Evolutionary conservation across 1,140 invertebrate genomes (phyloP).

Genomic region (Calliopsis andreniformis): DNA sequence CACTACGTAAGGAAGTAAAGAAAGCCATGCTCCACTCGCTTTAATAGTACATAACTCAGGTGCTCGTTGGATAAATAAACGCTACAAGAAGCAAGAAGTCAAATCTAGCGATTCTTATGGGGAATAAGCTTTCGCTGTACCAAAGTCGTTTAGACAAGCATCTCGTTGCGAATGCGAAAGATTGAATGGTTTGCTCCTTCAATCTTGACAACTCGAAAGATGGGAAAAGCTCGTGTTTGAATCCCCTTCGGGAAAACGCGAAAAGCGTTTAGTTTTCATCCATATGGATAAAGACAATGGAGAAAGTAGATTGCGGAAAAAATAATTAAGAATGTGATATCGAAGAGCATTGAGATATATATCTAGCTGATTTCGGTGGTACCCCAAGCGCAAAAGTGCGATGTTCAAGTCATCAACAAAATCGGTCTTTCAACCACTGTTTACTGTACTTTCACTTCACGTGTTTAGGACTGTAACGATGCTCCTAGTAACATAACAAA

Average conservation of each 20-base stretch:
- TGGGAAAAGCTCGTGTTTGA: not conserved
- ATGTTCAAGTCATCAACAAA: constrained; percentile 8
- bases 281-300: not conserved
- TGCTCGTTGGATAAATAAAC: not conserved
- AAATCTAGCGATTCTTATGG: not conserved
- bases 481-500: not conserved
- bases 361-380: not conserved
- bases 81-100: not conserved
- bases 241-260: not conserved
- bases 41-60: not conserved
- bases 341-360: not conserved
- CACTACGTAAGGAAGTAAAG: not conserved
- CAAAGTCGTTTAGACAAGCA: too few relatives aligned
- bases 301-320: not conserved
- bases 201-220: not conserved
- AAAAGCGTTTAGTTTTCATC: not conserved
- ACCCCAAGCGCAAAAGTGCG: not conserved
- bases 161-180: too few relatives aligned
- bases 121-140: not conserved
- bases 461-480: not conserved
- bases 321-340: not conserved
- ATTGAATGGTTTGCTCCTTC: too few relatives aligned
- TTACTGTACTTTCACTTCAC: constrained; percentile 21
- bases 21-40: not conserved
- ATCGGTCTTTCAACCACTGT: constrained; percentile 1